These are phyloP conservation scores for Pycnonotus jocosus DNA, from an alignment of 2,113 vertebrate genomes.

Conservation along the genomic window DNA sequence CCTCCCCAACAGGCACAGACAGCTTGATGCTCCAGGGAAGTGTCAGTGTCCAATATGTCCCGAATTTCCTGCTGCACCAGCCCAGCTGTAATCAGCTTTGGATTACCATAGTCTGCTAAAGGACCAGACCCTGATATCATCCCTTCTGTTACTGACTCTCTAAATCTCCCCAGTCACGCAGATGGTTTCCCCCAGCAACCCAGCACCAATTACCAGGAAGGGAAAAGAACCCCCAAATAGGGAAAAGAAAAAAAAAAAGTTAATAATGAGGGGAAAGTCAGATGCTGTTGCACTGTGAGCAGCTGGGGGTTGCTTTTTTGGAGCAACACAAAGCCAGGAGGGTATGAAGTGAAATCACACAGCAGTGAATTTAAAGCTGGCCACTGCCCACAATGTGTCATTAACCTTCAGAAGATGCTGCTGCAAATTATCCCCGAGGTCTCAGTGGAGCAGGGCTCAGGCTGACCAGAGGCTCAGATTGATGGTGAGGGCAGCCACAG, in stretches of 20 bases:
- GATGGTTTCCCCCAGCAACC: background rate
- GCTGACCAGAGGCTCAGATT: accelerated
- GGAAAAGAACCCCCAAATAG: background rate
- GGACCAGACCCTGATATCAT: background rate
- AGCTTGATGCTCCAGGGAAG: background rate
- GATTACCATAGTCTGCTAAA: background rate
- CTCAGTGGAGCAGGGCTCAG: background rate
- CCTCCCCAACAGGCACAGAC: accelerated
- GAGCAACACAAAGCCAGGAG: background rate
- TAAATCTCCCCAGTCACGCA: background rate
- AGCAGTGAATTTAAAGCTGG: background rate
- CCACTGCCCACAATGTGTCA: background rate
- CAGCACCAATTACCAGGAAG: background rate
- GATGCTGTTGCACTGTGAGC: background rate
- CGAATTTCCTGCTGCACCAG: background rate
- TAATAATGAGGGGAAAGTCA: background rate
- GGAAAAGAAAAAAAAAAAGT: background rate
- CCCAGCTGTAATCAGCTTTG: conserved; percentile 33
- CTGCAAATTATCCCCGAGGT: accelerated
- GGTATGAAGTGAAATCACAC: background rate
- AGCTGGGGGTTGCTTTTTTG: background rate
- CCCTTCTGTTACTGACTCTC: background rate
- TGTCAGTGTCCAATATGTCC: background rate
- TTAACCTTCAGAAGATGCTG: background rate
- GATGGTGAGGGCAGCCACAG: accelerated